Conservation (phyloP, 2,113 vertebrate species). For the Drymodes brunneopygia region DNA sequence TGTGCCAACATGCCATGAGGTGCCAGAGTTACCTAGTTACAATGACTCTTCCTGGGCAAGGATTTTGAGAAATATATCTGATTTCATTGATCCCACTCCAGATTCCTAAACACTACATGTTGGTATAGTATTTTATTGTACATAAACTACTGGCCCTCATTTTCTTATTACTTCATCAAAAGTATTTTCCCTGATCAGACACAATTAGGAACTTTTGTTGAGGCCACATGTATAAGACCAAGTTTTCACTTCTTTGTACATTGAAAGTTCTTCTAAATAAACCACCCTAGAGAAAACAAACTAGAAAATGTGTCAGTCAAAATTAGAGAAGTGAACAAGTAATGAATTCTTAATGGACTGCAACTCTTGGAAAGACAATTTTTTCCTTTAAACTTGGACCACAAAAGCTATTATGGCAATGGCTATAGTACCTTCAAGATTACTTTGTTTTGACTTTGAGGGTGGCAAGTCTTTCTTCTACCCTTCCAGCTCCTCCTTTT, state of each 20-base stretch:
- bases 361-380: not conserved
- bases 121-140: not conserved
- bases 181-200: not conserved
- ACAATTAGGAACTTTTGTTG: not conserved
- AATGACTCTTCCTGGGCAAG: not conserved
- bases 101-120: not conserved
- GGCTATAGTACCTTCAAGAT: not conserved
- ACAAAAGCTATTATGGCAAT: not conserved
- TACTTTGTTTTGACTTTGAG: not conserved
- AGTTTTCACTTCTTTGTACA: not conserved
- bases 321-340: not conserved
- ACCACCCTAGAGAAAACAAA: not conserved
- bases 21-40: not conserved
- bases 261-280: not conserved
- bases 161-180: not conserved
- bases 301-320: not conserved
- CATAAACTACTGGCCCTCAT: not conserved
- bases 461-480: not conserved
- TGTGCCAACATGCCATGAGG: not conserved
- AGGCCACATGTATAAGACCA: not conserved
- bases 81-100: not conserved
- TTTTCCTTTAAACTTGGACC: not conserved
- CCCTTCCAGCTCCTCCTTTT: not conserved
- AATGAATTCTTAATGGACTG: not conserved
- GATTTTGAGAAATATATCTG: not conserved